Percentiles rank a stretch among this genome's conserved stretches.
Evolutionary conservation across 2,797 vertebrate species (phyloP).

Genomic region (Alcedo atthis): DNA sequence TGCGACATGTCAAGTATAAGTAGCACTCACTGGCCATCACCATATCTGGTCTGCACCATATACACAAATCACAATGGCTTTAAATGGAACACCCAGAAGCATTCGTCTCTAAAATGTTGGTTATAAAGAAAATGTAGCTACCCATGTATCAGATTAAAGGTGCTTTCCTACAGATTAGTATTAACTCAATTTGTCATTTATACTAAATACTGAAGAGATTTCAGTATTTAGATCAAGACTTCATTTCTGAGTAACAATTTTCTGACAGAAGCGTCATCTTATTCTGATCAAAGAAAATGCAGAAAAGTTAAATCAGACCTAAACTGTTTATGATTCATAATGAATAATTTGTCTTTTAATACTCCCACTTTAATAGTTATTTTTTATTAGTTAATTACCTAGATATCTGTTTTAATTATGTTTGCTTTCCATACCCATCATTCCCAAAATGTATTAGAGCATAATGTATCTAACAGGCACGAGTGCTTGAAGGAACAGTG

Average conservation of each 20-base stretch:
- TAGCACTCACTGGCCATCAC: background rate
- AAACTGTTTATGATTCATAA: background rate
- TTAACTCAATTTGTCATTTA: background rate
- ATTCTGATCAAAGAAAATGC: conserved; percentile 1
- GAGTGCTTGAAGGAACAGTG: background rate
- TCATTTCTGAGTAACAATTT: background rate
- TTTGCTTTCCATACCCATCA: background rate
- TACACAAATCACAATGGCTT: background rate
- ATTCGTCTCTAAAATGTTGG: background rate
- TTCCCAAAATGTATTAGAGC: background rate
- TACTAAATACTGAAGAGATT: background rate
- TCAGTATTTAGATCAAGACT: background rate
- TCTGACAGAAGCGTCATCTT: background rate
- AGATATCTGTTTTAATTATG: background rate
- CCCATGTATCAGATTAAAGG: background rate
- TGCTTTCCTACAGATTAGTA: background rate
- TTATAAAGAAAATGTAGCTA: background rate
- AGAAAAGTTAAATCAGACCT: background rate
- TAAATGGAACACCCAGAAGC: background rate
- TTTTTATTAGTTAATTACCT: background rate
- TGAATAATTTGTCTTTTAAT: background rate
- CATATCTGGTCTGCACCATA: background rate
- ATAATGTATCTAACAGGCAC: background rate
- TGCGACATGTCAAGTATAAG: accelerated
- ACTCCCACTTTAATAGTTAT: background rate